Evolutionary conservation across 2,797 vertebrate species (phyloP).

Genomic region (Sus cebifrons): DNA sequence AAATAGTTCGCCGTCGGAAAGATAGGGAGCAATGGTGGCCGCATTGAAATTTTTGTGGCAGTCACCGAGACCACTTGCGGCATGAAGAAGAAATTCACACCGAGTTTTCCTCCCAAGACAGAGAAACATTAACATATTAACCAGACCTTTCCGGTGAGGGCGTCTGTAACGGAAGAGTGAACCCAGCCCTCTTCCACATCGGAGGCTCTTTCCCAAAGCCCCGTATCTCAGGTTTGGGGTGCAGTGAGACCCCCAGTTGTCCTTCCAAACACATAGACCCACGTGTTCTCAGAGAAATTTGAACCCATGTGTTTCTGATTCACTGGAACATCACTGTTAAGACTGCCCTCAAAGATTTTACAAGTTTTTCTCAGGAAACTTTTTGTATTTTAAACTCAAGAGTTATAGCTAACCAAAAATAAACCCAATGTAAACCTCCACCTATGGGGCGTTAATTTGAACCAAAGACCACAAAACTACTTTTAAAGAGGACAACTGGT

Average conservation of each 20-base stretch:
- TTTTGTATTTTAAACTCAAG: slow-evolving; percentile 75
- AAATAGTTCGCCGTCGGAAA: slow-evolving; percentile 15
- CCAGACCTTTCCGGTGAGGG: background rate
- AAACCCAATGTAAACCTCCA: slow-evolving; percentile 75
- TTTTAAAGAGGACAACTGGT: slow-evolving; percentile 61
- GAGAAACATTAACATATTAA: slow-evolving; percentile 55
- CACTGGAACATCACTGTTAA: background rate
- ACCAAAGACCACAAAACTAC: slow-evolving; percentile 73
- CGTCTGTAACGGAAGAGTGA: background rate
- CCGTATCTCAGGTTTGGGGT: slow-evolving; percentile 52
- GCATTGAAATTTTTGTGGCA: slow-evolving; percentile 44
- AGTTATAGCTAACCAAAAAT: slow-evolving; percentile 77
- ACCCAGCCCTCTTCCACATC: background rate
- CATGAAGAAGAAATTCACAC: slow-evolving; percentile 74
- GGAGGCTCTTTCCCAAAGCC: slow-evolving; percentile 65
- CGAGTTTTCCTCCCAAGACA: background rate
- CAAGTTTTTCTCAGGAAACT: slow-evolving; percentile 79
- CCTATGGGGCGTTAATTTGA: slow-evolving; percentile 74
- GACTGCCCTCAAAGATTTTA: slow-evolving; percentile 73
- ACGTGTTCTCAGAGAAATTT: slow-evolving; percentile 67
- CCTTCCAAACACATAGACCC: slow-evolving; percentile 45
- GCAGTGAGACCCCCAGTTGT: slow-evolving; percentile 56
- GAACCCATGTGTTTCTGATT: slow-evolving; percentile 83
- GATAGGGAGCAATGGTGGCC: background rate
- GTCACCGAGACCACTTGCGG: slow-evolving; percentile 63